A percentile compares a stretch with the other conserved stretches of the same genome.
Evolutionary conservation across 2,797 vertebrate genomes (phyloP).

Genomic region (Sebastes itinus): DNA sequence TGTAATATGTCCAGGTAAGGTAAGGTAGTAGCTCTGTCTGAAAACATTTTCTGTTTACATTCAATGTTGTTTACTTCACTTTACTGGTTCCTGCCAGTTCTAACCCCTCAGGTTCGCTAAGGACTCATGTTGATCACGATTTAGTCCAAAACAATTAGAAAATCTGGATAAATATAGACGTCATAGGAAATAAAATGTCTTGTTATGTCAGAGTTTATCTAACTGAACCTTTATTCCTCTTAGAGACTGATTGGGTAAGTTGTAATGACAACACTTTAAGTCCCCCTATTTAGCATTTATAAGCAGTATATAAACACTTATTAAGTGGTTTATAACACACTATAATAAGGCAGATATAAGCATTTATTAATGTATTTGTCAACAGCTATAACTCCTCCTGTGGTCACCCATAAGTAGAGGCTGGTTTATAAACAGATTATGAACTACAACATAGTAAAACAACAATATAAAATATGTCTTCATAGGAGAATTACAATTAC

Average conservation of each 20-base stretch:
- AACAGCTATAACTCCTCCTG: background rate
- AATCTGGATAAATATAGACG: background rate
- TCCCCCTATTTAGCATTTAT: background rate
- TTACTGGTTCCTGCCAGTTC: background rate
- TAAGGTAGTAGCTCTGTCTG: background rate
- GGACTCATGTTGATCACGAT: background rate
- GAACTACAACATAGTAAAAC: background rate
- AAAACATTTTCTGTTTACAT: slow-evolving; percentile 38
- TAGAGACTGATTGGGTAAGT: background rate
- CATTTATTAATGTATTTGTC: background rate
- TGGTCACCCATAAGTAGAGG: background rate
- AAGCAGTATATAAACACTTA: background rate
- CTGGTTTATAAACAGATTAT: background rate
- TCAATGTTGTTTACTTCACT: slow-evolving; percentile 13
- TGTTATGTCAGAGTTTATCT: background rate
- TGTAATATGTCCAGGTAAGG: background rate
- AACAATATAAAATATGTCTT: slow-evolving; percentile 1
- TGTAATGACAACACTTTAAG: background rate
- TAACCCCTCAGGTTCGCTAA: background rate
- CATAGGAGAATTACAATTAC: background rate
- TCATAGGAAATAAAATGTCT: background rate
- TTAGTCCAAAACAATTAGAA: background rate
- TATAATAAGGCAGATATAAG: background rate
- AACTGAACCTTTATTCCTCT: background rate
- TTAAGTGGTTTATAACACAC: background rate